Evolutionary conservation across 1,140 invertebrate genomes (phyloP).

Genomic region (Drosophila micromelanica): DNA sequence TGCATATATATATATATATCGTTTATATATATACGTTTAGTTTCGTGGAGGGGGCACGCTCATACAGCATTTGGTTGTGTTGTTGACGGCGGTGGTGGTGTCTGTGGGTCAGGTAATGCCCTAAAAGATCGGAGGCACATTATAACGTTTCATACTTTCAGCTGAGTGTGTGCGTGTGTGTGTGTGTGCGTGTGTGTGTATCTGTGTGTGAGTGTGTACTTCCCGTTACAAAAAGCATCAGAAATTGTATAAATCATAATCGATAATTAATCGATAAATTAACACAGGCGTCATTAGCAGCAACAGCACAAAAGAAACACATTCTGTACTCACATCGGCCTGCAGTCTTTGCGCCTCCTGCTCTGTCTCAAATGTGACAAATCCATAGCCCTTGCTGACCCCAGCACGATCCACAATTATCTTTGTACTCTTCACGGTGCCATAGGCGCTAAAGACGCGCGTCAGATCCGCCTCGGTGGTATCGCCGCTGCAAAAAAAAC

Average conservation of each 20-base stretch:
- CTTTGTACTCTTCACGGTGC: conserved; percentile 96
- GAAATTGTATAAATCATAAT: conserved; percentile 28
- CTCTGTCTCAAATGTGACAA: conserved; percentile 97
- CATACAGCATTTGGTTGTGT: conserved; percentile 16
- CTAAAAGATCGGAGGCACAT: conserved; percentile 79
- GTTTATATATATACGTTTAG: conserved; percentile 1
- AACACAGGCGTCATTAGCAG: conserved; percentile 51
- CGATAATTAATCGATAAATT: conserved; percentile 17
- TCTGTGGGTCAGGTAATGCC: conserved; percentile 64
- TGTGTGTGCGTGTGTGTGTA: neutral
- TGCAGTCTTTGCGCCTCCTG: conserved; percentile 93
- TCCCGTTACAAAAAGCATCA: conserved; percentile 33
- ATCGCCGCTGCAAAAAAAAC: conserved; percentile 86
- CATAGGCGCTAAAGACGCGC: conserved; percentile 93
- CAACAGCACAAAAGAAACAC: conserved; percentile 47
- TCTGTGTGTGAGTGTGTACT: conserved; percentile 2
- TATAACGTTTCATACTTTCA: conserved; percentile 49
- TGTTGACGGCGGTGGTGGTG: conserved; percentile 44
- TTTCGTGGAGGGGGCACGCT: conserved; percentile 2
- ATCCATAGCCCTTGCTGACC: conserved; percentile 97
- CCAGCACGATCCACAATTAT: conserved; percentile 97
- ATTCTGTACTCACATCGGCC: conserved; percentile 85
- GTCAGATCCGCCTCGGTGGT: conserved; percentile 93
- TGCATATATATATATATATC: neutral
- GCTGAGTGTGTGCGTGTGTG: conserved; percentile 8